Evolutionary conservation across 2,797 vertebrate species (phyloP), one percentile per base, ranked within the genome.

Genomic region (Lutra lutra): DNA sequence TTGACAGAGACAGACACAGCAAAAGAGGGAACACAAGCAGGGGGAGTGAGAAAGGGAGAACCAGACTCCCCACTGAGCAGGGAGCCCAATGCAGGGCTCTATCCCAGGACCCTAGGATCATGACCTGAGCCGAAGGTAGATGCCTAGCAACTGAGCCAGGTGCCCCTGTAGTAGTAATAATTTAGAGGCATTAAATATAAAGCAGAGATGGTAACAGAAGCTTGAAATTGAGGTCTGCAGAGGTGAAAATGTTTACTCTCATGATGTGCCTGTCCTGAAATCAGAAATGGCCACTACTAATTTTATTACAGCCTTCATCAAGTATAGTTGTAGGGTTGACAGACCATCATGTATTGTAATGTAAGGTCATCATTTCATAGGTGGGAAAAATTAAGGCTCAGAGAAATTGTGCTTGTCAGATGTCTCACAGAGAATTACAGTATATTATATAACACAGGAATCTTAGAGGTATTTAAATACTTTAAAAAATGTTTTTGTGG

Each of bases 221-320:
- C 46, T 87, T 91, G 64, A 94, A 75, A 60, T 88, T 89, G 82
- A 91, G 56, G 60, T 91, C 72, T 88, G 20, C 51, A 25, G 75
- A 56, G 35, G 25, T 77, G 60, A 38, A n/a, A 77, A 60, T 68
- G 8, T 75, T 25, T 68, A 73, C n/a, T 92, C 5, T 91, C 25
- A 38, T n/a, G n/a, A 21, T 64, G 3, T 79, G 56, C 48, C 17
- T 73, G 35, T 66, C 64, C 78, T 85, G 60, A 80, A 66, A 92
- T 91, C 48, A 94, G 58, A 90, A 68, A 66, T 92, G 27, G 40
- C 56, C 38, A 79, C 29, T 32, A 60, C 35, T 94, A 8, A n/a
- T 95, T 88, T 72, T 85, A 64, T 84, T 43, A 27, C 21, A 86
- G 72, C 6, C 66, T 23, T 91, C 56, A 89, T 85, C 32, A 11